Base-by-base conservation (phyloP, 2,113 vertebrate species). In the Oreocharis arfaki region DNA sequence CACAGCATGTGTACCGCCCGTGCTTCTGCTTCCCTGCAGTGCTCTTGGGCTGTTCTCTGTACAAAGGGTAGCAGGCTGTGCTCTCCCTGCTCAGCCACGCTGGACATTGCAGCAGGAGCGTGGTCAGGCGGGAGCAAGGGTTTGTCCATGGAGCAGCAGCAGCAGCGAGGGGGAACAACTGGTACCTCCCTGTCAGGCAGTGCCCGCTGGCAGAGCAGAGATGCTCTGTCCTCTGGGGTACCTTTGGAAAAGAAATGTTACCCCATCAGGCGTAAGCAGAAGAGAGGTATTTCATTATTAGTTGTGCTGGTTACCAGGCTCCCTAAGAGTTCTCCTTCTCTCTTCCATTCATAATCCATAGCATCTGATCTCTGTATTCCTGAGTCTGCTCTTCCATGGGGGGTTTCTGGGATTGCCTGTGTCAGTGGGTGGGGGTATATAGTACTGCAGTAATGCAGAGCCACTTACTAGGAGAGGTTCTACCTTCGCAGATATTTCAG, bases 1-100 rank as follows among this genome's bases (percentile, higher is more conserved):
- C 28, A 0, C 1, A 7, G 39, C 73, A 44, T 3, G 1, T 1
- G 17, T 30, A 10, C 52, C 1, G 0, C 2, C 1, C 7, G 8
- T 17, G 46, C 11, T 57, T 24, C 78, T 73, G 76, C 46, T 71
- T 39, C 86, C 74, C 50, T 18, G 39, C 32, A n/a, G 82, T 12
- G 70, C 70, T 69, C 57, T 47, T 21, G 13, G 76, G 59, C 61
- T 64, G 30, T 16, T 63, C 2, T 5, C 37, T 17, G 22, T 5
- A 3, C 79, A 7, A 16, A 60, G 70, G 41, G 73, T 30, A 20
- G 6, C 35, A 13, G 52, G 50, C 65, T 22, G 30, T 15, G 65
- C 76, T 75, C 33, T 56, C 50, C 28, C 12, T 9, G 11, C 57
- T 57, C 41, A 11, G 46, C 32, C 39, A 0, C 0, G 2, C 8